Conservation (phyloP, 1,140 invertebrate species). For the Papilio dardanus region DNA sequence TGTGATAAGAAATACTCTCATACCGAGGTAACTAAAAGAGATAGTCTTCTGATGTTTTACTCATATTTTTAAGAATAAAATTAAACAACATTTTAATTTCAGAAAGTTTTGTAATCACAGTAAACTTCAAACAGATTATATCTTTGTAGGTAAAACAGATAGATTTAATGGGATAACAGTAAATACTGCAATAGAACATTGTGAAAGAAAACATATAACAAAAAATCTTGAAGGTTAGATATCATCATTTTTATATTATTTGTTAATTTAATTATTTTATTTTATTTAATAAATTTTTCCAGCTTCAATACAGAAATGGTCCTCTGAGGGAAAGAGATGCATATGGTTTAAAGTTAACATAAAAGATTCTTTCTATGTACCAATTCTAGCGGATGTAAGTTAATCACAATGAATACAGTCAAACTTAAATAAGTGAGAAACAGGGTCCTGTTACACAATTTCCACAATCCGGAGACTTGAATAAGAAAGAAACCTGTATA, state of each 20-base stretch:
- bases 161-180: conserved; percentile 85
- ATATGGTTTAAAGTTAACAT: conserved; percentile 93
- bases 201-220: conserved; percentile 71
- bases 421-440: no score
- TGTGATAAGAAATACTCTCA: conserved; percentile 12
- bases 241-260: not conserved
- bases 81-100: not conserved
- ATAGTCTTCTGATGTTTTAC: not conserved
- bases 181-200: conserved; percentile 81
- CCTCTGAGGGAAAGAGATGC: conserved; percentile 84
- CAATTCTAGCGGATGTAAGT: conserved; percentile 83
- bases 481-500: no score
- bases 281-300: conserved; percentile 53
- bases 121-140: conserved; percentile 22
- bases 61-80: not conserved
- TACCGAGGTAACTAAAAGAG: conserved; percentile 10
- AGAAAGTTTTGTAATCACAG: conserved; percentile 28
- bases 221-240: conserved; percentile 81
- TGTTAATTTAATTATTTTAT: not conserved
- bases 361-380: conserved; percentile 88
- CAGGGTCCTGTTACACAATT: no score
- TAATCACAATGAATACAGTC: not conserved
- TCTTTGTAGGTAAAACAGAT: conserved; percentile 82
- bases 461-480: no score
- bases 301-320: conserved; percentile 91